Percentiles rank a stretch among this genome's conserved stretches.
Evolutionary conservation across 1,140 invertebrate species (phyloP).

Genomic region (Drosophila sproati): DNA sequence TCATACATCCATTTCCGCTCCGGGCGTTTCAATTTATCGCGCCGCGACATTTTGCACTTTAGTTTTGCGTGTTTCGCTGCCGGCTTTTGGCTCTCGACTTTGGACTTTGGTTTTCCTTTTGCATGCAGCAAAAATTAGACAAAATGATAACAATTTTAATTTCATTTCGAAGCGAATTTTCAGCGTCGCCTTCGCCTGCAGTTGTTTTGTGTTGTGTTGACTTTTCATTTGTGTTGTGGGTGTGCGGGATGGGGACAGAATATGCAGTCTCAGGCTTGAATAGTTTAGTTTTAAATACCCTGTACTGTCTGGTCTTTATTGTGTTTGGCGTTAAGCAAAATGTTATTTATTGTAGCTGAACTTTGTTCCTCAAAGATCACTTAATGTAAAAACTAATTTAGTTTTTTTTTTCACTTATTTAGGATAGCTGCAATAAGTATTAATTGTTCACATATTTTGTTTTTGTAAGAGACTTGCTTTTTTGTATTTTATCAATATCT

Average conservation of each 20-base stretch:
- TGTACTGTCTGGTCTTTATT: not conserved
- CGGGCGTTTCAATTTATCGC: slow-evolving; percentile 72
- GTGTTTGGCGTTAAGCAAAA: too few species aligned
- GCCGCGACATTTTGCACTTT: slow-evolving; percentile 80
- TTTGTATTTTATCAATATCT: too few species aligned
- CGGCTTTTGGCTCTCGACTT: slow-evolving; percentile 33
- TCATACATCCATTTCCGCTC: slow-evolving; percentile 54
- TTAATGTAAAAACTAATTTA: too few species aligned
- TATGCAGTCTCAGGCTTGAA: not conserved
- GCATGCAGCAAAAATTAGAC: slow-evolving; percentile 65
- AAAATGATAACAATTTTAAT: slow-evolving; percentile 80
- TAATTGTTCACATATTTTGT: too few species aligned
- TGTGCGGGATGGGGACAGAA: slow-evolving; percentile 20
- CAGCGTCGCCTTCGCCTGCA: slow-evolving; percentile 44
- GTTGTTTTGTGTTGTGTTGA: not conserved
- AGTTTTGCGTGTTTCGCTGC: slow-evolving; percentile 44
- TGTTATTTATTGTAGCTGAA: too few species aligned
- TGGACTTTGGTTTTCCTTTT: slow-evolving; percentile 24
- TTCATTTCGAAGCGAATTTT: slow-evolving; percentile 77
- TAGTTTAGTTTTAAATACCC: not conserved
- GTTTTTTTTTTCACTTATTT: too few species aligned
- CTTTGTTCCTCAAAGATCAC: not conserved
- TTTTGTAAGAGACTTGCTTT: too few species aligned
- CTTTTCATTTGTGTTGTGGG: slow-evolving; percentile 11
- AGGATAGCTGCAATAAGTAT: too few species aligned